A percentile compares a stretch with the other conserved stretches of the same genome.
Conservation (phyloP, 2,797 vertebrate genomes). For the Crenuchus spilurus region DNA sequence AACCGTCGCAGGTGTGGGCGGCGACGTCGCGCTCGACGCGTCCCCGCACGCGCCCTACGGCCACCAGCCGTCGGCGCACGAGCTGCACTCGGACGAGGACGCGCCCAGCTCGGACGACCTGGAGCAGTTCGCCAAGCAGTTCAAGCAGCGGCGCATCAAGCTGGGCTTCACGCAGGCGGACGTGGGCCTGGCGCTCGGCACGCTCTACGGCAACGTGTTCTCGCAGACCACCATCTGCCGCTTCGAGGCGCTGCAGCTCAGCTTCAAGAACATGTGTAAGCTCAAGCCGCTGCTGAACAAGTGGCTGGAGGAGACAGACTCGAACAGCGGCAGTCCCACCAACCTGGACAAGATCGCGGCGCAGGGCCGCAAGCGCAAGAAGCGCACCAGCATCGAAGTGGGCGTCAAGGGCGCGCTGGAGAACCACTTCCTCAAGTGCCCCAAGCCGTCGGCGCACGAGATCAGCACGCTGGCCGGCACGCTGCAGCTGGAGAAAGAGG, state of each 20-base stretch:
- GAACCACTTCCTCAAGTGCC: slow-evolving; percentile 98
- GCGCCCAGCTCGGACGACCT: slow-evolving; percentile 95
- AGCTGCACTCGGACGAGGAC: slow-evolving; percentile 87
- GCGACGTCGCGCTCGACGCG: slow-evolving; percentile 89
- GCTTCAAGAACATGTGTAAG: slow-evolving; percentile 99
- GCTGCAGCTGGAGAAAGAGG: slow-evolving; percentile 98
- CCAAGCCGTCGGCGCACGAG: slow-evolving; percentile 98
- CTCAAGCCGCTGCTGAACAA: slow-evolving; percentile 96
- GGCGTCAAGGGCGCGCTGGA: slow-evolving; percentile 98
- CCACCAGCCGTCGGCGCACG: slow-evolving; percentile 81
- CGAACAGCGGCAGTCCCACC: slow-evolving; percentile 96
- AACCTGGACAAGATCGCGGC: slow-evolving; percentile 99
- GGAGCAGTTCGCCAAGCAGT: slow-evolving; percentile 97
- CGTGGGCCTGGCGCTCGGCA: slow-evolving; percentile 93
- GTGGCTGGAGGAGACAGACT: slow-evolving; percentile 99
- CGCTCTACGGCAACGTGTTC: slow-evolving; percentile 95
- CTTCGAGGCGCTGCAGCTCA: slow-evolving; percentile 95
- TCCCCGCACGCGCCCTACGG: slow-evolving; percentile 89
- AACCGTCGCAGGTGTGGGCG: background rate
- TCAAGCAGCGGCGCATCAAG: slow-evolving; percentile 96
- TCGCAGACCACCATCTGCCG: slow-evolving; percentile 97
- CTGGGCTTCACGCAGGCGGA: slow-evolving; percentile 96
- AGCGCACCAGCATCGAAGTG: slow-evolving; percentile 98
- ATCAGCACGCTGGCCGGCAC: slow-evolving; percentile 95
- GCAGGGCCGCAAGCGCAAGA: slow-evolving; percentile 98